Percentiles rank a stretch among this genome's conserved stretches.
Conservation (phyloP, 2,113 vertebrate species). For the Onychorhynchus coronatus region DNA sequence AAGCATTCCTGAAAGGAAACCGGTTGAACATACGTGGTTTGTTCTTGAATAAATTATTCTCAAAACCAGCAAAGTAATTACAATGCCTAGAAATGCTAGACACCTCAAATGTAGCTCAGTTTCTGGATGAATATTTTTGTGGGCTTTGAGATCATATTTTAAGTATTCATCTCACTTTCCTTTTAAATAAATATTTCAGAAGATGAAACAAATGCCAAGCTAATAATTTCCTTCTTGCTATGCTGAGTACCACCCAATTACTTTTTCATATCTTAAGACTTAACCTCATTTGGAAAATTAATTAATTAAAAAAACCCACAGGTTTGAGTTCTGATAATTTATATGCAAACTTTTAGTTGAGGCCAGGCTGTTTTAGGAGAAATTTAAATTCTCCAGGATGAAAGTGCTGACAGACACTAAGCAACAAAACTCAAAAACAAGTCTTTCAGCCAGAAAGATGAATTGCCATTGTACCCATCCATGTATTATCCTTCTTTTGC, state of each 20-base stretch:
- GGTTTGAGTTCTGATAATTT: not conserved
- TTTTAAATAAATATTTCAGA: conserved; percentile 23
- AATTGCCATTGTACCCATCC: not conserved
- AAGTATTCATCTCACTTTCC: not conserved
- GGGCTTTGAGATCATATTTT: not conserved
- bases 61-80: not conserved
- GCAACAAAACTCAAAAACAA: conserved; percentile 36
- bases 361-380: not conserved
- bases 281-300: not conserved
- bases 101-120: not conserved
- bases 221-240: not conserved
- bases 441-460: not conserved
- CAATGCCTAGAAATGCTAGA: not conserved
- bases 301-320: not conserved
- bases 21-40: not conserved
- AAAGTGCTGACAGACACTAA: conserved; percentile 33
- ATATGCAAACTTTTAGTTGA: not conserved
- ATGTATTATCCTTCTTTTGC: not conserved
- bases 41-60: not conserved
- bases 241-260: not conserved
- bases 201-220: not conserved
- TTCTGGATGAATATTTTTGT: not conserved
- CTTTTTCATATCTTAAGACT: not conserved
- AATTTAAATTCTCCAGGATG: not conserved
- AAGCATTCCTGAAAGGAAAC: conserved; percentile 14